A percentile compares a stretch with the other conserved stretches of the same genome.
phyloP scores from a whole-genome alignment of 1,140 invertebrate genomes.

The Drosophila malerkotliana region DNA sequence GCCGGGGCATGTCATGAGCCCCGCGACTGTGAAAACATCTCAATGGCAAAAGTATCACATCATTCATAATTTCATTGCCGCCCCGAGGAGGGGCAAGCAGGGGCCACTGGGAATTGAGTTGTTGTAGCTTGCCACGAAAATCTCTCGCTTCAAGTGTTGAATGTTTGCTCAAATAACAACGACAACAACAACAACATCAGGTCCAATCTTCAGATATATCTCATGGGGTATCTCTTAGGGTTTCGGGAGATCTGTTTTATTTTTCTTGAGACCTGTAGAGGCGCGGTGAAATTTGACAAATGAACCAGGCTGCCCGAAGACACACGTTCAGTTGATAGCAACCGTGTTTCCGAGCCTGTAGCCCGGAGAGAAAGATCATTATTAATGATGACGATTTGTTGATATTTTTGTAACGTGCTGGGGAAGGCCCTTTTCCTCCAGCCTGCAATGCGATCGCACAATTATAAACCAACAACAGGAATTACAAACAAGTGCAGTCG shows the following conservation, averaged over 20 bases:
- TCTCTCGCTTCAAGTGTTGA: slow-evolving; percentile 81
- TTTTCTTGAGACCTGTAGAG: slow-evolving; percentile 29
- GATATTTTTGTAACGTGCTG: slow-evolving; percentile 79
- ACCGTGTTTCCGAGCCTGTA: slow-evolving; percentile 46
- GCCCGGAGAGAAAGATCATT: slow-evolving; percentile 79
- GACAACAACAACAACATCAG: slow-evolving; percentile 46
- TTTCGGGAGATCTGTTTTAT: slow-evolving; percentile 48
- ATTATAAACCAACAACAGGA: slow-evolving; percentile 68
- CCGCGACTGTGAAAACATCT: slow-evolving; percentile 81
- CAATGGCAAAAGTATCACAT: slow-evolving; percentile 84
- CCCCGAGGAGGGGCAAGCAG: slow-evolving; percentile 3
- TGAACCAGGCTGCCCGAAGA: slow-evolving; percentile 56
- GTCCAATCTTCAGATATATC: slow-evolving; percentile 50
- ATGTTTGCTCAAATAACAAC: slow-evolving; percentile 82
- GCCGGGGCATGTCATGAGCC: slow-evolving; percentile 76
- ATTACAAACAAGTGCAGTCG: slow-evolving; percentile 77
- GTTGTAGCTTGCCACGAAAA: slow-evolving; percentile 80
- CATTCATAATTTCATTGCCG: slow-evolving; percentile 83
- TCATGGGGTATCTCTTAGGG: slow-evolving; percentile 50
- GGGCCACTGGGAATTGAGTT: slow-evolving; percentile 66
- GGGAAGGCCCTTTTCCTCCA: slow-evolving; percentile 43
- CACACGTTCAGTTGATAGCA: slow-evolving; percentile 46
- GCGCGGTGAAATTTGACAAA: slow-evolving; percentile 81
- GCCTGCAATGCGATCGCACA: slow-evolving; percentile 60
- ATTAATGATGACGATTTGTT: slow-evolving; percentile 84